phyloP scores from a whole-genome alignment of 2,113 vertebrate genomes.

The human (Homo sapiens) region GRCh38 chr18:13671501-13672000 shows the following conservation, averaged over 20 bases:
- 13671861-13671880: slow-evolving; percentile 98
- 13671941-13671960: slow-evolving; percentile 92
- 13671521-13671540: slow-evolving; percentile 37
- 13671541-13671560: background rate
- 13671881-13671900: slow-evolving; percentile 94
- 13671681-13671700: background rate
- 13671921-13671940: slow-evolving; percentile 90
- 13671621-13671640: too few species aligned
- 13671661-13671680: too few species aligned
- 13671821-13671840: background rate
- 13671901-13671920: slow-evolving; percentile 91
- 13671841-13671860: slow-evolving; percentile 77
- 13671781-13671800: background rate
- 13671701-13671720: background rate
- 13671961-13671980: slow-evolving; percentile 92
- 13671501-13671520: background rate
- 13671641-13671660: too few species aligned
- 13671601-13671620: too few species aligned
- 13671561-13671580: too few species aligned
- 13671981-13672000: slow-evolving; percentile 65
- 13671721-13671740: slow-evolving; percentile 27
- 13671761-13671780: background rate
- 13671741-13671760: background rate
- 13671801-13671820: background rate
- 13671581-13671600: too few species aligned